These are phyloP conservation scores for Discoglossus pictus DNA, from an alignment of 2,797 vertebrate genomes.

Conservation along the genomic window DNA sequence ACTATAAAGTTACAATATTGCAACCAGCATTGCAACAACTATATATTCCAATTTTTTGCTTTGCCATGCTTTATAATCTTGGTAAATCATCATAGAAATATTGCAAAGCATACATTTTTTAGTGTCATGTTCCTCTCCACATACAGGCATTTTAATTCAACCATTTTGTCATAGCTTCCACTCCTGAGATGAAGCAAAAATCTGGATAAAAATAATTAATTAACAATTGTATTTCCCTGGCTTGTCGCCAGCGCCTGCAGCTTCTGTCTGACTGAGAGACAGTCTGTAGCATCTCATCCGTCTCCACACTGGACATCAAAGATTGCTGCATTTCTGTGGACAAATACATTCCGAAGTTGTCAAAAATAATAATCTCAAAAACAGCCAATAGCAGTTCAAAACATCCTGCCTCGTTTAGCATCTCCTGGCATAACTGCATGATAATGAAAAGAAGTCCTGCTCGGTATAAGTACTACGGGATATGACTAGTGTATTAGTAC, in stretches of 20 bases:
- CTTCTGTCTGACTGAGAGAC: conserved; percentile 52
- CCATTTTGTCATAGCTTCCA: conserved; percentile 9
- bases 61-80: too few relatives aligned
- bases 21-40: too few relatives aligned
- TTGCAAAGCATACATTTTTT: too few relatives aligned
- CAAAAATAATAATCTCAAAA: conserved; percentile 54
- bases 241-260: conserved; percentile 55
- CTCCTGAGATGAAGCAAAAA: conserved; percentile 9
- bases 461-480: neutral
- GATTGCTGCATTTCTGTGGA: conserved; percentile 45
- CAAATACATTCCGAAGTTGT: conserved; percentile 57
- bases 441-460: conserved; percentile 24
- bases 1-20: too few relatives aligned
- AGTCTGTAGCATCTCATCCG: conserved; percentile 55
- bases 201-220: conserved; percentile 66
- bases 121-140: too few relatives aligned
- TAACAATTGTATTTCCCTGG: conserved; percentile 63
- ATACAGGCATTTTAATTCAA: conserved; percentile 8
- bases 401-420: conserved; percentile 51
- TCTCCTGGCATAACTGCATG: conserved; percentile 44
- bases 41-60: too few relatives aligned
- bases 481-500: conserved; percentile 7
- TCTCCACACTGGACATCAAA: conserved; percentile 53
- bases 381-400: conserved; percentile 47
- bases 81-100: too few relatives aligned